Conservation (phyloP, 2,113 vertebrate species). For the Alethe diademata region DNA sequence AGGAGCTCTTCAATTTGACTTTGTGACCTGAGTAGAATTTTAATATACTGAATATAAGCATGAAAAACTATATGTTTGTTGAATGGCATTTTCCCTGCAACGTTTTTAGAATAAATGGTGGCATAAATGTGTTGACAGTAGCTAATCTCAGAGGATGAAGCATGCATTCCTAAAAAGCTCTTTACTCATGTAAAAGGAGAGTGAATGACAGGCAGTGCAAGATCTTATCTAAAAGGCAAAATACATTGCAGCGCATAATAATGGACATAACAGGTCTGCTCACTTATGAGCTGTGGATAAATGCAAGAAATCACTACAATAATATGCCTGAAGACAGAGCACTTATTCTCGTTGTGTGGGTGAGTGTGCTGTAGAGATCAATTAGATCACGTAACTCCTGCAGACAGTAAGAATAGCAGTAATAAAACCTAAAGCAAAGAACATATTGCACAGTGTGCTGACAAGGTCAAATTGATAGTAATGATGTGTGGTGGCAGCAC, state of each 20-base stretch:
- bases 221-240: slow-evolving; percentile 45
- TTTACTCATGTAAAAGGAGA: slow-evolving; percentile 16
- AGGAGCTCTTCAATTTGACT: not conserved
- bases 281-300: not conserved
- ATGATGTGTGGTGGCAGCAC: slow-evolving; percentile 46
- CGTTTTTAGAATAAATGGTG: not conserved
- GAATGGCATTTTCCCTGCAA: not conserved
- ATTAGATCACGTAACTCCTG: slow-evolving; percentile 13
- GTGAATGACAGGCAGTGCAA: slow-evolving; percentile 11
- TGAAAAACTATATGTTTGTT: not conserved
- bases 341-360: not conserved
- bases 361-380: slow-evolving; percentile 32
- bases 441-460: slow-evolving; percentile 28
- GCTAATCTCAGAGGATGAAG: slow-evolving; percentile 28
- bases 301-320: slow-evolving; percentile 11
- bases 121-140: slow-evolving; percentile 2
- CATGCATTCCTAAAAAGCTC: slow-evolving; percentile 25
- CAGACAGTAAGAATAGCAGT: slow-evolving; percentile 20
- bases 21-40: not conserved
- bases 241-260: not conserved
- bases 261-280: not conserved
- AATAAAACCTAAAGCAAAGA: slow-evolving; percentile 59
- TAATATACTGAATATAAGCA: not conserved
- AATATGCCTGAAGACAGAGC: slow-evolving; percentile 17
- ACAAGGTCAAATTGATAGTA: slow-evolving; percentile 61